Base-by-base conservation (phyloP, 2,888 invertebrate genomes). In the Mythimna impura region DNA sequence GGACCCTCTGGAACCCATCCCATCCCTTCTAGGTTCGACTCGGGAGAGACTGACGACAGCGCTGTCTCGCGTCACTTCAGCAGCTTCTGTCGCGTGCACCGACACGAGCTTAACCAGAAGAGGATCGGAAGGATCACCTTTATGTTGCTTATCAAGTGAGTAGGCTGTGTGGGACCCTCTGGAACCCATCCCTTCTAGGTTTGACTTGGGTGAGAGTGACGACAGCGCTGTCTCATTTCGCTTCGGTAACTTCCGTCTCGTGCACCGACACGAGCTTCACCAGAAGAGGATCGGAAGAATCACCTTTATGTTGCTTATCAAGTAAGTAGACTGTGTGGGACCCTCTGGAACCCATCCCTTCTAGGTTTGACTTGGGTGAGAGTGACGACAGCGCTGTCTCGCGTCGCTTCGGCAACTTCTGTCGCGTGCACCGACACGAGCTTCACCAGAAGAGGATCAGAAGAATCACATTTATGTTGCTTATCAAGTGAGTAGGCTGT, bases 101-200 rank as follows among this genome's bases (percentile, higher is more conserved):
- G 97, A 47, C 97, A 98, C 36, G 98, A 98, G 83, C 93, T 99
- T 82, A 97, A 97, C 82, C 97, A 97, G 81, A 97, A 98, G 79
- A 97, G 98, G 54, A 98, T 99, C 40, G 95, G 99, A 3, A 95
- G 99, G 73, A 98, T 99, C 69, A 99, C 99, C 0, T 99, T 99
- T 92, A 97, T 98, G 78, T 97, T 98, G n/a, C 94, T 98, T 8
- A 97, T 97, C 90, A 97, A 97, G 97, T 97, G 3, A 91, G 93
- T 90, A 47, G 17, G 5, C 17, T 47, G 0, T 43, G 20, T 1
- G n/a, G 3, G 9, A 2, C 4, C 25, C 22, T 52, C 10, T 22
- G 34, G 22, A 22, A 36, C 12, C 36, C 12, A 20, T n/a, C 7
- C 30, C 8, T 34, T 7, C 40, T 40, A 99, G 94, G 98, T 99